Evolutionary conservation across 2,888 invertebrate species (phyloP).

Genomic region (Nephrotoma appendiculata): DNA sequence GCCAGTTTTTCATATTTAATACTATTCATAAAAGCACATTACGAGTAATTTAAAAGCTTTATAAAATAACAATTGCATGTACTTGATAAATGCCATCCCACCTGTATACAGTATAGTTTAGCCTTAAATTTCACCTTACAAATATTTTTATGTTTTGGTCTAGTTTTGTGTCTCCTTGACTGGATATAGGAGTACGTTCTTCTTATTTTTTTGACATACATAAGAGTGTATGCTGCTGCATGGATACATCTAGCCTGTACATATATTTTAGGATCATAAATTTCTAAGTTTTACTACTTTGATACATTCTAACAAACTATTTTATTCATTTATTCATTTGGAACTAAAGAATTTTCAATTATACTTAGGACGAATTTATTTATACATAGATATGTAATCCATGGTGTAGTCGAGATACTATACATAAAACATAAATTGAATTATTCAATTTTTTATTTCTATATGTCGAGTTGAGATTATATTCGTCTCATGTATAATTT

Average conservation of each 20-base stretch:
- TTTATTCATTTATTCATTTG: neutral
- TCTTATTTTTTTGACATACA: neutral
- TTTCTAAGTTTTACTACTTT: neutral
- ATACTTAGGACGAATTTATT: neutral
- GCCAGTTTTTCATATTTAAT: neutral
- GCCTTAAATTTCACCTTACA: neutral
- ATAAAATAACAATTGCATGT: neutral
- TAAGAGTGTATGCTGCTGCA: neutral
- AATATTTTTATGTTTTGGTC: neutral
- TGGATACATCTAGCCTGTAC: neutral
- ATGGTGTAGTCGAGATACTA: too few relatives aligned
- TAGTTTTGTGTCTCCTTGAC: neutral
- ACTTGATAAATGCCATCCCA: neutral
- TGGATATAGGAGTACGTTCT: neutral
- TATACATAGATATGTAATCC: too few relatives aligned
- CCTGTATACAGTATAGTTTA: too few relatives aligned
- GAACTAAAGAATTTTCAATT: neutral
- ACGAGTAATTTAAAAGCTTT: neutral
- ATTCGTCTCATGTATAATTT: too few relatives aligned
- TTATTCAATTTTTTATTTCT: too few relatives aligned
- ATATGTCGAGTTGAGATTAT: too few relatives aligned
- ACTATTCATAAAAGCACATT: neutral
- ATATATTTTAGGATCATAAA: neutral
- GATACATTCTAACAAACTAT: neutral
- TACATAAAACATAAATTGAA: too few relatives aligned